phyloP scores from a whole-genome alignment of 2,797 vertebrate genomes.

The Ciconia nigra region DNA sequence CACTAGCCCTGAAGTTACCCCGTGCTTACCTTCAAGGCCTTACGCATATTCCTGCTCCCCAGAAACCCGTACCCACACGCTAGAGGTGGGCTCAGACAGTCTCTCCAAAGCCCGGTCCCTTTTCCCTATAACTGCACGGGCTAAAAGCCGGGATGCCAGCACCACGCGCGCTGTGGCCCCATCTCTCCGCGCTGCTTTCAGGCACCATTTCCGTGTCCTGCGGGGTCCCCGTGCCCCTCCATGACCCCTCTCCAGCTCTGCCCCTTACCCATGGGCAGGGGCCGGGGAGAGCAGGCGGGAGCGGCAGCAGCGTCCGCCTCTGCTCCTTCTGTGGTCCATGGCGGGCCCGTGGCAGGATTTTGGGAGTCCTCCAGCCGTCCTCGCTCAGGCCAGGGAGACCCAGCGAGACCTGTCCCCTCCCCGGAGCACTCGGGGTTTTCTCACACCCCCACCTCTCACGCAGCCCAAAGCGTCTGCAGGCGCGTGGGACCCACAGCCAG shows the following conservation, averaged over 20 bases:
- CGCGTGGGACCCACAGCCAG: background rate
- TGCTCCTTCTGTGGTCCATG: background rate
- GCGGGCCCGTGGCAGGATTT: background rate
- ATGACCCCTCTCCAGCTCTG: background rate
- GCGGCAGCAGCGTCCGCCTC: no score
- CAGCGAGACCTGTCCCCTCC: background rate
- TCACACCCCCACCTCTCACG: background rate
- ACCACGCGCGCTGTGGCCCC: rapidly evolving
- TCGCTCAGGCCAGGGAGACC: background rate
- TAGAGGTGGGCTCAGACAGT: no score
- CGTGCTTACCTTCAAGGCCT: background rate
- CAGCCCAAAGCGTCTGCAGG: background rate
- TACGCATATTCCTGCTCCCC: rapidly evolving
- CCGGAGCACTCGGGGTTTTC: background rate
- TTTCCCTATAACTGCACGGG: rapidly evolving
- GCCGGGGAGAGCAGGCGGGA: background rate
- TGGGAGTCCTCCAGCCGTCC: background rate
- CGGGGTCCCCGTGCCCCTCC: background rate
- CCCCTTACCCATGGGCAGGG: background rate
- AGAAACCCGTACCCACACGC: rapidly evolving
- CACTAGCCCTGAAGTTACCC: no score
- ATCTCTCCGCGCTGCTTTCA: background rate
- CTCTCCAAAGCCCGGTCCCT: background rate
- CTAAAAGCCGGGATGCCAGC: background rate
- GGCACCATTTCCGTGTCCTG: background rate